These are phyloP conservation scores for Pogoniulus pusillus DNA, from an alignment of 2,797 vertebrate species.

Conservation along the genomic window DNA sequence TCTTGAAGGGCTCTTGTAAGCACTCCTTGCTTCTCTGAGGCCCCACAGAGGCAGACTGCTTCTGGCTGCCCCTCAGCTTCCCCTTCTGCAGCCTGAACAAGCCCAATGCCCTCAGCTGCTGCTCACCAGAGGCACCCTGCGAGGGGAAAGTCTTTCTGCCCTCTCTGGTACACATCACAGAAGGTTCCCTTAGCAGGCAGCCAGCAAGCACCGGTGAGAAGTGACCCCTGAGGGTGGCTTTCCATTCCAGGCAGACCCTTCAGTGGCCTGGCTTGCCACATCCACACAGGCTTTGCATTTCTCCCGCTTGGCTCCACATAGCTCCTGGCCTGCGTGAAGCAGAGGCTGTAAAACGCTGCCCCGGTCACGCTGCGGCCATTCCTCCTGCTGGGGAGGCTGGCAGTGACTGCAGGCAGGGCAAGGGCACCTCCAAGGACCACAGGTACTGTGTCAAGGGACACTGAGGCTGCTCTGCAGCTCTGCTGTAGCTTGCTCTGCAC, in stretches of 20 bases:
- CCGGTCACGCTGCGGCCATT: background rate
- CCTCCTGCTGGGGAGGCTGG: background rate
- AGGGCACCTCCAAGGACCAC: background rate
- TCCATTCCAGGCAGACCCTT: background rate
- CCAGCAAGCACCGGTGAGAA: too few relatives aligned
- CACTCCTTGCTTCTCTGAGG: too few relatives aligned
- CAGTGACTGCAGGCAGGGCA: background rate
- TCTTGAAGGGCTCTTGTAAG: too few relatives aligned
- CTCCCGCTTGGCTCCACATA: background rate
- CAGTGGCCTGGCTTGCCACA: background rate
- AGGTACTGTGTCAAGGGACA: background rate
- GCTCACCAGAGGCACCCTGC: fast-evolving
- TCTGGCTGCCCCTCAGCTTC: too few relatives aligned
- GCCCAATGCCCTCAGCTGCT: too few relatives aligned
- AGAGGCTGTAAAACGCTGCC: background rate
- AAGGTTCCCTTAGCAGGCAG: background rate
- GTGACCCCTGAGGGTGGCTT: too few relatives aligned
- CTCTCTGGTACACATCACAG: background rate
- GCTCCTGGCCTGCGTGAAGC: background rate
- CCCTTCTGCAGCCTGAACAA: too few relatives aligned
- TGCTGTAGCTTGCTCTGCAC: background rate
- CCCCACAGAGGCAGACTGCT: too few relatives aligned
- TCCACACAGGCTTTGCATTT: background rate
- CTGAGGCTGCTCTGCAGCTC: background rate
- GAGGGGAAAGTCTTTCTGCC: background rate